These are phyloP conservation scores for Cephus nigrinus DNA, from an alignment of 2,888 invertebrate species.

Conservation along the genomic window DNA sequence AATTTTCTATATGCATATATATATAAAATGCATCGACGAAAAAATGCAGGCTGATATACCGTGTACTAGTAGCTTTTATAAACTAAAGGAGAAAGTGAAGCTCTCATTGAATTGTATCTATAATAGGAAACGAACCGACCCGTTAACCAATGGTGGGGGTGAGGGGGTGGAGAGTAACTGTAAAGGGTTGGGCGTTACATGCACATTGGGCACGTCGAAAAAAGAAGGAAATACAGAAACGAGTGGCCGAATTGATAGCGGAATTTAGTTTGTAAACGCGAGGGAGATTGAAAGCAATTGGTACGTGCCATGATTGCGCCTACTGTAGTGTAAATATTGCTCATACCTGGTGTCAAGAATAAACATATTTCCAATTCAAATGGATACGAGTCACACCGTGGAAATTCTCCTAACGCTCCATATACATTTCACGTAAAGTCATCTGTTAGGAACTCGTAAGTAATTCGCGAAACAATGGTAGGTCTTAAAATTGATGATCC, in stretches of 20 bases:
- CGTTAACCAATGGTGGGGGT: background rate
- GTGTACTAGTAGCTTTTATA: background rate
- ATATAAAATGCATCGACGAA: background rate
- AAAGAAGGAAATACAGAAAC: constrained; percentile 24
- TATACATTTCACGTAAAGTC: background rate
- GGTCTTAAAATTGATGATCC: background rate
- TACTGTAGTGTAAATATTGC: constrained; percentile 52
- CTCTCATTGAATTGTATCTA: background rate
- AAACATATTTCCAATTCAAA: background rate
- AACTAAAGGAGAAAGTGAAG: background rate
- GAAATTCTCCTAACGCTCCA: background rate
- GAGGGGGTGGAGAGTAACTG: background rate
- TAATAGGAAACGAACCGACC: background rate
- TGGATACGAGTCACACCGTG: background rate
- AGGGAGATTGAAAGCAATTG: constrained; percentile 44
- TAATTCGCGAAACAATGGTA: background rate
- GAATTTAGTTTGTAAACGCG: constrained; percentile 45
- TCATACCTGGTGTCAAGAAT: constrained; percentile 18
- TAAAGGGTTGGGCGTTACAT: background rate
- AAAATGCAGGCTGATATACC: background rate
- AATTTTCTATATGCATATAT: background rate
- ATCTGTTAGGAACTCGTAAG: background rate
- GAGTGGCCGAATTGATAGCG: constrained; percentile 42
- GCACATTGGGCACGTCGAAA: background rate
- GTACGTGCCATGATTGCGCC: constrained; percentile 47